phyloP scores from a whole-genome alignment of 1,140 invertebrate species.

The Araneus ventricosus region DNA sequence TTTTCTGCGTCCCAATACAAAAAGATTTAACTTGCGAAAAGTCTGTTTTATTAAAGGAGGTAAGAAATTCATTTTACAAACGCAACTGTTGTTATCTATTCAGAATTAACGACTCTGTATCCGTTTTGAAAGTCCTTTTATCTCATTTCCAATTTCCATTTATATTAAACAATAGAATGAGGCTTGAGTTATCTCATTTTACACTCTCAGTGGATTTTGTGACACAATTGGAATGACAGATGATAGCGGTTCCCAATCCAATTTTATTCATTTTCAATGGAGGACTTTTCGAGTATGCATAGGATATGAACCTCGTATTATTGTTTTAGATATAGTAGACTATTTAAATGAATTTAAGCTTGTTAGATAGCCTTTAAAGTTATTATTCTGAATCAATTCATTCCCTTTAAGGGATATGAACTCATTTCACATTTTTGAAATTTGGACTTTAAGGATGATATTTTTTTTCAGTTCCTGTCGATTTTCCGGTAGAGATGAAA shows the following conservation, averaged over 20 bases:
- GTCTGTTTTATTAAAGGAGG: not conserved
- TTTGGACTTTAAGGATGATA: too few relatives aligned
- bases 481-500: too few relatives aligned
- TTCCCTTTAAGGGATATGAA: too few relatives aligned
- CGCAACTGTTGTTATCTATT: not conserved
- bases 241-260: not conserved
- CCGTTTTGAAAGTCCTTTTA: not conserved
- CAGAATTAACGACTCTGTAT: not conserved
- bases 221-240: not conserved
- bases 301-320: not conserved
- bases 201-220: not conserved
- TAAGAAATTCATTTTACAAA: not conserved
- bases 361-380: too few relatives aligned
- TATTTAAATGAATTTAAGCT: too few relatives aligned
- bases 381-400: too few relatives aligned
- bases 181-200: not conserved
- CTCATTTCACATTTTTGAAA: too few relatives aligned
- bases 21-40: not conserved
- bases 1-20: too few relatives aligned
- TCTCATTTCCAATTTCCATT: conserved; percentile 32
- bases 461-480: too few relatives aligned
- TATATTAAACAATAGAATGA: not conserved
- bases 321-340: too few relatives aligned
- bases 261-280: not conserved
- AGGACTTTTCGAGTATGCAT: not conserved